phyloP scores from a whole-genome alignment of 2,888 invertebrate genomes.

The Criorhina ranunculi region DNA sequence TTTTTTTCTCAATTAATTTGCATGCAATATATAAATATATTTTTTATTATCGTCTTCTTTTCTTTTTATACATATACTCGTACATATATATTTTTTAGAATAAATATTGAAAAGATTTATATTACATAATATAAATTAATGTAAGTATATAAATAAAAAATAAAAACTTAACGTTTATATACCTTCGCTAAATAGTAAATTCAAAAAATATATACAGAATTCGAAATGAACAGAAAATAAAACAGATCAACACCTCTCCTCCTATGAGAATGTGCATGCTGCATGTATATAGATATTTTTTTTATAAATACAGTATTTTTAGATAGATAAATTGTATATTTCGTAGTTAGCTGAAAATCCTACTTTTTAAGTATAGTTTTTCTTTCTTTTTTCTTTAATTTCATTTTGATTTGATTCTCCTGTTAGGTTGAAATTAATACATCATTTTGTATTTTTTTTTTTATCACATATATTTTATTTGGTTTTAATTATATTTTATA shows the following conservation, averaged over 20 bases:
- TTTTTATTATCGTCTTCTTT: constrained; percentile 49
- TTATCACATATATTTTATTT: constrained; percentile 13
- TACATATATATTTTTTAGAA: constrained; percentile 55
- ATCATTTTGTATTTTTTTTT: constrained; percentile 23
- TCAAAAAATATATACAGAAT: constrained; percentile 47
- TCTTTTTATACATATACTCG: constrained; percentile 59
- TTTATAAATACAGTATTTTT: constrained; percentile 60
- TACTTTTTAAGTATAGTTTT: constrained; percentile 34
- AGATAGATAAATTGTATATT: constrained; percentile 53
- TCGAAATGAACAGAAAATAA: constrained; percentile 75
- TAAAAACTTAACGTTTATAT: constrained; percentile 65
- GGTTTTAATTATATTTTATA: constrained; percentile 24
- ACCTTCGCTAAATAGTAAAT: constrained; percentile 49
- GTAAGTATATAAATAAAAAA: constrained; percentile 79
- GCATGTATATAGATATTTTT: constrained; percentile 75
- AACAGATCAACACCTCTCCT: constrained; percentile 85
- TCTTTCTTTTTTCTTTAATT: constrained; percentile 17
- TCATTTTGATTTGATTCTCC: constrained; percentile 66
- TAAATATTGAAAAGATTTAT: constrained; percentile 57
- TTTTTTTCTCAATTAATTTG: constrained; percentile 67
- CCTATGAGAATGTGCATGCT: constrained; percentile 80
- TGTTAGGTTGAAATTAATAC: constrained; percentile 44
- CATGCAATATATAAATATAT: constrained; percentile 62
- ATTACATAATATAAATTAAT: constrained; percentile 78
- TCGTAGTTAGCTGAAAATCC: constrained; percentile 67